phyloP scores from a whole-genome alignment of 2,888 invertebrate species.

The Eupithecia subumbrata region DNA sequence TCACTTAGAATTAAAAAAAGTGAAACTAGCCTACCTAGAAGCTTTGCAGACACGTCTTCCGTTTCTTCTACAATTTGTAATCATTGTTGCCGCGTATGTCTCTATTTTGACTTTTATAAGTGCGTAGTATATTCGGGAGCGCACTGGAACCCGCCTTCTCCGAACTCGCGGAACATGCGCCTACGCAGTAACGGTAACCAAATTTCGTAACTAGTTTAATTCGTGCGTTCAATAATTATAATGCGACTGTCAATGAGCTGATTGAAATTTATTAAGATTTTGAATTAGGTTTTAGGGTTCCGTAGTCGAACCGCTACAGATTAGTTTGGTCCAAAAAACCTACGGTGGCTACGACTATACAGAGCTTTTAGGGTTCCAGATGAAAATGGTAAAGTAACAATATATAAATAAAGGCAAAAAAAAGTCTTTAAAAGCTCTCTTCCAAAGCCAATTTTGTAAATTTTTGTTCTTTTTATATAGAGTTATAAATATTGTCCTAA shows the following conservation, averaged over 20 bases:
- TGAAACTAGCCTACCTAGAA: no score
- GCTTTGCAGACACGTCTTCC: no score
- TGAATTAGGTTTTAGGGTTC: slow-evolving; percentile 34
- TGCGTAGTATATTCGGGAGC: background rate
- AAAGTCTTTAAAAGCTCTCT: no score
- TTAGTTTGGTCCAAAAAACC: background rate
- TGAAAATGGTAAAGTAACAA: background rate
- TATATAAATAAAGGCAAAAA: background rate
- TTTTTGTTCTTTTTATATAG: no score
- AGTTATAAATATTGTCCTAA: background rate
- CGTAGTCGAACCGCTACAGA: background rate
- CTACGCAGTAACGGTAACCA: slow-evolving; percentile 47
- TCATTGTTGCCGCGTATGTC: no score
- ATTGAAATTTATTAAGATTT: slow-evolving; percentile 35
- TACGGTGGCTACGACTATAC: background rate
- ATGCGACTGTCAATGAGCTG: slow-evolving; percentile 35
- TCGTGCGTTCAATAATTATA: slow-evolving; percentile 37
- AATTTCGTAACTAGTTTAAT: slow-evolving; percentile 40
- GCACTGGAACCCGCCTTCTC: background rate
- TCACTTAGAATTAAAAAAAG: no score
- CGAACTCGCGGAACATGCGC: slow-evolving; percentile 45
- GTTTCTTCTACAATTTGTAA: no score
- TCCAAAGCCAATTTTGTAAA: no score
- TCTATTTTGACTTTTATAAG: background rate
- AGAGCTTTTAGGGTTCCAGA: background rate